Conservation (phyloP, 1,140 invertebrate species). For the Listronotus bonariensis region DNA sequence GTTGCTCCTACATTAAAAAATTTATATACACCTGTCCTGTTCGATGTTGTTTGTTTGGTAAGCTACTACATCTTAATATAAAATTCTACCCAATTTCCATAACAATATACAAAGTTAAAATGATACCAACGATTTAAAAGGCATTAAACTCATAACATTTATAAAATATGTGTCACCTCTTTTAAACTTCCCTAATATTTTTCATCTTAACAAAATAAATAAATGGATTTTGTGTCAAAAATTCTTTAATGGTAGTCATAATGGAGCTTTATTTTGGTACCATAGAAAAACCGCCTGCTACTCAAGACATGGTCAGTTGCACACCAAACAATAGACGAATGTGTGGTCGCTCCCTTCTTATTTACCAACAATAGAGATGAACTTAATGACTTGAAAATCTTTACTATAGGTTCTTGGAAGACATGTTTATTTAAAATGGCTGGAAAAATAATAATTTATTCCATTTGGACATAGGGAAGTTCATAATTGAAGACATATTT, state of each 20-base stretch:
- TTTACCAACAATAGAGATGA: slow-evolving; percentile 30
- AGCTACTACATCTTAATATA: too few species aligned
- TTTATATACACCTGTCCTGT: too few species aligned
- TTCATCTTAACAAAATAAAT: slow-evolving; percentile 2
- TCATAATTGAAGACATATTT: too few species aligned
- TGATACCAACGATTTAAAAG: background rate
- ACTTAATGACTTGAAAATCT: slow-evolving; percentile 17
- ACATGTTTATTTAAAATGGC: slow-evolving; percentile 26
- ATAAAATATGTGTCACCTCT: background rate
- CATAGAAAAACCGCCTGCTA: slow-evolving; percentile 9
- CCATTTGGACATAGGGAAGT: too few species aligned
- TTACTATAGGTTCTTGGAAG: slow-evolving; percentile 27
- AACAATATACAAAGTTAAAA: background rate
- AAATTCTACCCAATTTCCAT: background rate
- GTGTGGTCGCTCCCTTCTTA: slow-evolving; percentile 32
- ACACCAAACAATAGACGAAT: slow-evolving; percentile 26
- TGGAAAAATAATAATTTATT: slow-evolving; percentile 9
- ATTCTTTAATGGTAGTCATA: slow-evolving; percentile 16
- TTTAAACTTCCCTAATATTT: background rate
- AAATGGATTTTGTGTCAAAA: slow-evolving; percentile 16
- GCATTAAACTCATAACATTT: slow-evolving; percentile 7
- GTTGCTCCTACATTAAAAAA: too few species aligned
- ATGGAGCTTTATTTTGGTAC: slow-evolving; percentile 12
- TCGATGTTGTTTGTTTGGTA: too few species aligned
- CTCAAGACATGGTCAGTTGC: slow-evolving; percentile 28